These are phyloP conservation scores for Micromys minutus DNA, from an alignment of 2,113 vertebrate genomes.

Conservation along the genomic window DNA sequence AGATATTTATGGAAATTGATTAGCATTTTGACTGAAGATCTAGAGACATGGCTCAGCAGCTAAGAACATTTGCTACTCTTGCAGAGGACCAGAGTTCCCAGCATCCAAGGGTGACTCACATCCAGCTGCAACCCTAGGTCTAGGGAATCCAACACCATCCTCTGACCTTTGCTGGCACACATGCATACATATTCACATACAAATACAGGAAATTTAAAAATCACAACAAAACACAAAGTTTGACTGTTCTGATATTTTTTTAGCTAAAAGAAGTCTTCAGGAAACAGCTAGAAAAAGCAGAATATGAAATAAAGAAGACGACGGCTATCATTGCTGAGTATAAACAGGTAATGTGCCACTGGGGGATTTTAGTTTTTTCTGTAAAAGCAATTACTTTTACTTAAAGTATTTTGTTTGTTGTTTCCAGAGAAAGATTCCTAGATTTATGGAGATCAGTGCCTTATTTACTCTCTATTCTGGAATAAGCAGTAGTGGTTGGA, in stretches of 20 bases:
- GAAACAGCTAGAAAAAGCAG: slow-evolving; percentile 97
- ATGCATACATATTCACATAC: background rate
- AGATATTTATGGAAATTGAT: background rate
- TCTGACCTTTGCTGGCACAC: background rate
- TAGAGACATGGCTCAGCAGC: background rate
- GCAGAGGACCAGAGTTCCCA: background rate
- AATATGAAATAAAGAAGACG: slow-evolving; percentile 98
- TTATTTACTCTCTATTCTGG: background rate
- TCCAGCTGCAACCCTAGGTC: background rate
- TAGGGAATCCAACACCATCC: background rate
- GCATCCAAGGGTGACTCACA: background rate
- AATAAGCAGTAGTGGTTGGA: background rate
- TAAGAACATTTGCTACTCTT: background rate
- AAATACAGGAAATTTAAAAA: background rate
- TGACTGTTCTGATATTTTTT: background rate
- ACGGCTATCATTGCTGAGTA: slow-evolving; percentile 98
- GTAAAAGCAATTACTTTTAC: slow-evolving; percentile 10
- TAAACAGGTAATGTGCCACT: slow-evolving; percentile 90
- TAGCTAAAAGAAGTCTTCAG: slow-evolving; percentile 98
- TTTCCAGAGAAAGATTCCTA: slow-evolving; percentile 8
- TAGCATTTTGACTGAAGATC: background rate
- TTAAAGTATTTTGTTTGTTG: background rate
- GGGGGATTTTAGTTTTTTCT: background rate
- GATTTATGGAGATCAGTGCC: background rate
- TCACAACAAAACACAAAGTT: background rate